Conservation (phyloP, 2,113 vertebrate genomes). For the Rana temporaria region DNA sequence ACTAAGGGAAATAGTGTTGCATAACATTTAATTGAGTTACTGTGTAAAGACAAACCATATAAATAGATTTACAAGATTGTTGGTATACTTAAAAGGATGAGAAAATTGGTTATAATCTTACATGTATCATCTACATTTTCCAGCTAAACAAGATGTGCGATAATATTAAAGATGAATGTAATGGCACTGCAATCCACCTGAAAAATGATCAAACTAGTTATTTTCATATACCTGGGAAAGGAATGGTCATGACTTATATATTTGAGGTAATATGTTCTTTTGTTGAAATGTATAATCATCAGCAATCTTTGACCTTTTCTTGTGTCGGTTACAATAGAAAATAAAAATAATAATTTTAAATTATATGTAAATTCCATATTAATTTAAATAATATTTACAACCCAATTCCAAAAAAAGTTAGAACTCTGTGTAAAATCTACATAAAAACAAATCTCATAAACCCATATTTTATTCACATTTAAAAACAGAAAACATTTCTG, state of each 20-base stretch:
- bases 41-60: background rate
- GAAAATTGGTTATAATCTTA: background rate
- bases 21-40: background rate
- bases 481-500: too few species aligned
- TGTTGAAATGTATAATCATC: background rate
- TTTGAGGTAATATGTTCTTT: slow-evolving; percentile 65
- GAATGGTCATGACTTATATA: slow-evolving; percentile 70
- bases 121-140: slow-evolving; percentile 24
- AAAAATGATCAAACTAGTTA: slow-evolving; percentile 65
- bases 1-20: background rate
- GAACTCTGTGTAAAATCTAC: too few species aligned
- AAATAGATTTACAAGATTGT: background rate
- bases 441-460: too few species aligned
- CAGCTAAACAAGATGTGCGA: background rate
- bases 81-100: background rate
- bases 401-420: too few species aligned
- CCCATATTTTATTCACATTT: too few species aligned
- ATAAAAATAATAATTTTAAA: too few species aligned
- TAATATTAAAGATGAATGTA: background rate
- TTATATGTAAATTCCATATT: too few species aligned
- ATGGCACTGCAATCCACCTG: slow-evolving; percentile 9
- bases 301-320: background rate
- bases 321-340: too few species aligned
- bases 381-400: too few species aligned
- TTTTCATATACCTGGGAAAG: slow-evolving; percentile 68